Conservation (phyloP, 2,113 vertebrate genomes). For the Okapia johnstoni region DNA sequence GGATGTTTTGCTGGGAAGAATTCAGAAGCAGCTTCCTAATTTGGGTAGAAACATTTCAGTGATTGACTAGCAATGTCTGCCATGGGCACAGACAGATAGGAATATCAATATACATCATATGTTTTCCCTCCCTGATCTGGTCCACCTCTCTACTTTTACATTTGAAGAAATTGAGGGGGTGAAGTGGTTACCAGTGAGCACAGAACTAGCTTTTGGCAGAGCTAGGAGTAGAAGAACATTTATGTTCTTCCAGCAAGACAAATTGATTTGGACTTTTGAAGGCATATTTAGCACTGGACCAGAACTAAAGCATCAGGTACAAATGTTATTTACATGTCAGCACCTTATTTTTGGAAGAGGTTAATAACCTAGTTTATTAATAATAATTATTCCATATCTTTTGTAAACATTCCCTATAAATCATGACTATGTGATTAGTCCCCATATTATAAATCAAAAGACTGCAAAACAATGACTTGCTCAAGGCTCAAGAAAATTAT, state of each 20-base stretch:
- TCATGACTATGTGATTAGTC: neutral
- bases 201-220: neutral
- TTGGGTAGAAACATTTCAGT: neutral
- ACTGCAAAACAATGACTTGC: neutral
- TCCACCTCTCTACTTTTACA: neutral
- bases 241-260: neutral
- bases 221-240: neutral
- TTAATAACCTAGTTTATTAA: constrained; percentile 18
- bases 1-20: neutral
- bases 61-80: neutral
- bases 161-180: neutral
- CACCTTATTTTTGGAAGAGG: neutral
- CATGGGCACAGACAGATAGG: neutral
- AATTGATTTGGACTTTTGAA: constrained; percentile 10
- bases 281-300: neutral
- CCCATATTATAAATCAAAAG: constrained; percentile 18
- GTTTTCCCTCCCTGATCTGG: neutral
- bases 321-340: constrained; percentile 28
- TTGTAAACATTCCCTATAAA: constrained; percentile 11
- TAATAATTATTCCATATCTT: neutral
- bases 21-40: neutral
- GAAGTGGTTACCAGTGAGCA: neutral
- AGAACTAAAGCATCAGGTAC: neutral
- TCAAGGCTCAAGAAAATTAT: constrained; percentile 8
- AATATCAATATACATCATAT: neutral